Conservation (phyloP, 1,140 invertebrate genomes). For the Zaprionus africanus region DNA sequence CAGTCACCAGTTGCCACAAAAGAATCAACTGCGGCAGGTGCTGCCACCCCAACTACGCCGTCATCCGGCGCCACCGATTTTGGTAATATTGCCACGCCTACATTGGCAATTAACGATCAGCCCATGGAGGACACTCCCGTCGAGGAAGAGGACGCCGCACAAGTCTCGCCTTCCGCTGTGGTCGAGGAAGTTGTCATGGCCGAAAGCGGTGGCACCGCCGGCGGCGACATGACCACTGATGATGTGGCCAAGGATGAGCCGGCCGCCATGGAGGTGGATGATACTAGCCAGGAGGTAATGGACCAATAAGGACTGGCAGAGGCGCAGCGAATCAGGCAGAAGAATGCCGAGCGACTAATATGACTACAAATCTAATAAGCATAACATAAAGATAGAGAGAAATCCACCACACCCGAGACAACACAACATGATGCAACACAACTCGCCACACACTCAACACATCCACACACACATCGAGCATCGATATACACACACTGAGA, state of each 20-base stretch:
- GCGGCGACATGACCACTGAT: constrained; percentile 75
- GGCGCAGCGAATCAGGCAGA: background rate
- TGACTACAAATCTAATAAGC: constrained; percentile 27
- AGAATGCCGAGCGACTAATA: constrained; percentile 33
- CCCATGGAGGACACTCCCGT: constrained; percentile 76
- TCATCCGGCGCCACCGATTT: background rate
- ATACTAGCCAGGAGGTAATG: constrained; percentile 84
- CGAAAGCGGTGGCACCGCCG: constrained; percentile 39
- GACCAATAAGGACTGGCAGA: constrained; percentile 63
- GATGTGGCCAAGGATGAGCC: constrained; percentile 69
- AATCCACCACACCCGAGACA: background rate
- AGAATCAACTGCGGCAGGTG: constrained; percentile 40
- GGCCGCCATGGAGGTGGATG: constrained; percentile 82
- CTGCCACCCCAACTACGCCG: constrained; percentile 16
- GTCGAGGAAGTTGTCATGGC: constrained; percentile 79
- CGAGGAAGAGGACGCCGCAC: constrained; percentile 52
- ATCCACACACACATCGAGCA: background rate
- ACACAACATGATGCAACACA: background rate
- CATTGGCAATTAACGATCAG: constrained; percentile 69
- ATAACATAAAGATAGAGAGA: background rate
- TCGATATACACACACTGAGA: constrained; percentile 7
- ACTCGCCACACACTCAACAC: background rate
- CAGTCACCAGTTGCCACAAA: constrained; percentile 26
- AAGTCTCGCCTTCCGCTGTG: constrained; percentile 29
- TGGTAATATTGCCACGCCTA: constrained; percentile 37